A percentile compares a stretch with the other conserved stretches of the same genome.
Evolutionary conservation across 2,888 invertebrate genomes (phyloP).

Genomic region (Pseudococcus longispinus): DNA sequence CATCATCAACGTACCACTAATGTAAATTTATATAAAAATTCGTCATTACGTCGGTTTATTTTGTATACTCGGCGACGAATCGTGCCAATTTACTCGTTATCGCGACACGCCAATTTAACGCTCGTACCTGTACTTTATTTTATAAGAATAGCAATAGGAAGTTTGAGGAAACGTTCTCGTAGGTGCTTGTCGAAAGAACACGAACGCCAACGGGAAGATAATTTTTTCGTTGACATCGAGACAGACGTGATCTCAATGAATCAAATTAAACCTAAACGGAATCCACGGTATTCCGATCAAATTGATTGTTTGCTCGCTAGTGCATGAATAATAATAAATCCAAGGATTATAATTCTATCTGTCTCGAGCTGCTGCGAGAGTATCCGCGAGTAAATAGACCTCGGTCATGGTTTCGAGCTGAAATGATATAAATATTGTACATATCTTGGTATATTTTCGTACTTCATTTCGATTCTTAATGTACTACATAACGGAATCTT

Average conservation of each 20-base stretch:
- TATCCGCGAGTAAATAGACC: not conserved
- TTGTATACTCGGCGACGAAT: not conserved
- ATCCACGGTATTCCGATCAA: slow-evolving; percentile 38
- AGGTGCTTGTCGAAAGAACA: not conserved
- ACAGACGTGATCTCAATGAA: slow-evolving; percentile 29
- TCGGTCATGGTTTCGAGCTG: slow-evolving; percentile 11
- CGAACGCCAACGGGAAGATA: slow-evolving; percentile 13
- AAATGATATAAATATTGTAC: slow-evolving; percentile 6
- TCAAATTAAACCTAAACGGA: slow-evolving; percentile 28
- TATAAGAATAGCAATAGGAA: not conserved
- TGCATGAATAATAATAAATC: slow-evolving; percentile 43
- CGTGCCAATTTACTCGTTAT: not conserved
- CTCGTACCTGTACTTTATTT: not conserved
- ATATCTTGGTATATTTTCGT: not conserved
- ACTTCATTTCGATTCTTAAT: not conserved
- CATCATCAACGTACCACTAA: not conserved
- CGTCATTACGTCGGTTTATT: slow-evolving; percentile 4
- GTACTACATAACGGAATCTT: not conserved
- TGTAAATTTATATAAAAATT: not conserved
- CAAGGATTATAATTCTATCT: slow-evolving; percentile 15
- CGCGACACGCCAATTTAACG: slow-evolving; percentile 32
- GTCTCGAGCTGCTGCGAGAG: not conserved
- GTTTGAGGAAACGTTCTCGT: not conserved
- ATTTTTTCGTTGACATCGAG: slow-evolving; percentile 33
- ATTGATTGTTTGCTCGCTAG: slow-evolving; percentile 29